phyloP scores from a whole-genome alignment of 2,888 invertebrate species.

The Phyllotreta cruciferae region DNA sequence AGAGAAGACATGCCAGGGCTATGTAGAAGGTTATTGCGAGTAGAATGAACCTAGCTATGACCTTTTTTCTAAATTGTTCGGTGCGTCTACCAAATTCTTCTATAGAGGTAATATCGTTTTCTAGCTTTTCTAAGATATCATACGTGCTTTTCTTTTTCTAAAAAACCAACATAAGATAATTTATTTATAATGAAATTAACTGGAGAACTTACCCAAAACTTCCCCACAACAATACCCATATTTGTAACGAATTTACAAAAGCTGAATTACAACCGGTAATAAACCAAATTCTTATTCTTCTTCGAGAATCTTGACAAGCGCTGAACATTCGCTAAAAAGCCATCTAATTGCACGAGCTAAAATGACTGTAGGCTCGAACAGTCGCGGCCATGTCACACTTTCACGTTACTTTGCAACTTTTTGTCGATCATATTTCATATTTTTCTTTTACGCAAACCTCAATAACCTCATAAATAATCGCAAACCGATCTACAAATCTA shows the following conservation, averaged over 20 bases:
- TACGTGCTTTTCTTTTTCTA: constrained; percentile 67
- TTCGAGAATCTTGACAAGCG: no score
- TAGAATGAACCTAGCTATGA: constrained; percentile 77
- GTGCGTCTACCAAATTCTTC: constrained; percentile 82
- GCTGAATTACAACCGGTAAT: background rate
- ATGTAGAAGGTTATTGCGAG: constrained; percentile 71
- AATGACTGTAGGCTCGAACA: background rate
- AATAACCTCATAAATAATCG: background rate
- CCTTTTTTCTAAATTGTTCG: constrained; percentile 80
- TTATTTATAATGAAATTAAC: background rate
- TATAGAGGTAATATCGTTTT: constrained; percentile 80
- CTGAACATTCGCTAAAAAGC: background rate
- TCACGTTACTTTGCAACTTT: constrained; percentile 8
- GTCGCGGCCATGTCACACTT: background rate
- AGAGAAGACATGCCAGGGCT: constrained; percentile 76
- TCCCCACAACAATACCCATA: constrained; percentile 73
- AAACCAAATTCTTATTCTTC: background rate
- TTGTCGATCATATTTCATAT: background rate
- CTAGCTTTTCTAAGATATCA: constrained; percentile 72
- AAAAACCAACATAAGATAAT: constrained; percentile 24
- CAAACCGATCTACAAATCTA: background rate
- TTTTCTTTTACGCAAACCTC: background rate
- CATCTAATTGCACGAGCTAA: background rate
- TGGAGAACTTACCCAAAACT: constrained; percentile 69
- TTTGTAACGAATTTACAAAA: constrained; percentile 48